These are phyloP conservation scores for Adelognathus sp. DNA, from an alignment of 2,888 invertebrate genomes.

Conservation along the genomic window DNA sequence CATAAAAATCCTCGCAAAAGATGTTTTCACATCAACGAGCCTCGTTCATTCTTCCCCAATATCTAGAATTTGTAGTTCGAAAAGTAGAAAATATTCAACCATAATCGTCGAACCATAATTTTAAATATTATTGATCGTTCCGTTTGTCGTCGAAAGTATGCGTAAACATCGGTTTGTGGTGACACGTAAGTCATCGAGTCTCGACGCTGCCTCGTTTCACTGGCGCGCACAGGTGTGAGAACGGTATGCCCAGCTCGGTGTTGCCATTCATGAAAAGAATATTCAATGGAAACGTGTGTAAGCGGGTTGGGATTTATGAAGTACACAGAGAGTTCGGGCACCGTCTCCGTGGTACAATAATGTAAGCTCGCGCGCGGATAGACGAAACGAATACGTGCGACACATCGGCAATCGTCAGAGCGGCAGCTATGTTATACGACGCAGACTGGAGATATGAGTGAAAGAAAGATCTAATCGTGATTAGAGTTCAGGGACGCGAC, in stretches of 20 bases:
- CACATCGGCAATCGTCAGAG: constrained; percentile 76
- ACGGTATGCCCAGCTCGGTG: constrained; percentile 25
- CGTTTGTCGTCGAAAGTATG: neutral
- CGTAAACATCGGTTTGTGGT: neutral
- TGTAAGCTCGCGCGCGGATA: constrained; percentile 21
- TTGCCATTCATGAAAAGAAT: constrained; percentile 74
- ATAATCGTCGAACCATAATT: neutral
- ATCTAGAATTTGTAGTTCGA: too few species aligned
- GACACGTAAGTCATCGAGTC: constrained; percentile 4
- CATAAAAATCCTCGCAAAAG: too few species aligned
- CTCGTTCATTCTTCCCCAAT: too few species aligned
- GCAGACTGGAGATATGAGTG: constrained; percentile 29
- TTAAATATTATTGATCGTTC: constrained; percentile 36
- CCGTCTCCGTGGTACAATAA: constrained; percentile 28
- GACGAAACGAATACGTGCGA: constrained; percentile 69
- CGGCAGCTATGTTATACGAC: constrained; percentile 62
- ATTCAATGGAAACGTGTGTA: constrained; percentile 71
- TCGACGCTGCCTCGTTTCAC: neutral
- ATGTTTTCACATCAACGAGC: too few species aligned
- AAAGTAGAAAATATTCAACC: neutral
- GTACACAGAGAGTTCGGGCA: constrained; percentile 4
- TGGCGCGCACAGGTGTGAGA: constrained; percentile 28
- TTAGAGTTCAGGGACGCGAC: constrained; percentile 63
- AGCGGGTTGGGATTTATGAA: constrained; percentile 45
- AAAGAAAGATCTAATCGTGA: constrained; percentile 62